Evolutionary conservation across 2,797 vertebrate species (phyloP).

Genomic region (Crocidura indochinensis): DNA sequence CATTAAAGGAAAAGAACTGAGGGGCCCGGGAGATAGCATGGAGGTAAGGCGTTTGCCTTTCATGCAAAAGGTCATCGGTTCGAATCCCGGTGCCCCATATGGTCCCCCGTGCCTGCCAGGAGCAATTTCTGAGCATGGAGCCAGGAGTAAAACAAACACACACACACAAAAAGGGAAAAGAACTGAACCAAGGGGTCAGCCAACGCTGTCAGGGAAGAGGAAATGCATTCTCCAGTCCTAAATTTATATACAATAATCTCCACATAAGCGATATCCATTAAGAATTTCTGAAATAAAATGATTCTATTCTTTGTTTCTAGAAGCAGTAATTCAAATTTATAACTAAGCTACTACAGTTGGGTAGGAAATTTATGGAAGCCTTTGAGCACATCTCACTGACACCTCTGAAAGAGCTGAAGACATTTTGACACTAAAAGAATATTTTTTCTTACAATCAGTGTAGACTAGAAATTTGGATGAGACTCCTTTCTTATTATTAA

Average conservation of each 20-base stretch:
- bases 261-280: background rate
- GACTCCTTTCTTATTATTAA: background rate
- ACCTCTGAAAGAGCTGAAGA: background rate
- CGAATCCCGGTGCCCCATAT: too few species aligned
- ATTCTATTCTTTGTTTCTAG: conserved; percentile 3
- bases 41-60: too few species aligned
- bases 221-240: background rate
- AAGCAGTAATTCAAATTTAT: conserved; percentile 14
- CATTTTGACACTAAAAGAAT: background rate
- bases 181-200: background rate
- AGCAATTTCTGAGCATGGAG: too few species aligned
- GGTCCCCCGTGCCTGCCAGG: too few species aligned
- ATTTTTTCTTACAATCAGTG: background rate
- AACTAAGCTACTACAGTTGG: background rate
- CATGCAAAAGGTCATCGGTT: too few species aligned
- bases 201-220: background rate
- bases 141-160: too few species aligned
- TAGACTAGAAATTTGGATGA: background rate
- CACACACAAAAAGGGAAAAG: conserved; percentile 27
- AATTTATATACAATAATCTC: conserved; percentile 4
- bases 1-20: conserved; percentile 3
- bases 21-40: too few species aligned
- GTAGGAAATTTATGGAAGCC: background rate
- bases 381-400: background rate
- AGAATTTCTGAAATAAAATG: background rate